phyloP scores from a whole-genome alignment of 2,797 vertebrate species.

The Valencia hispanica region DNA sequence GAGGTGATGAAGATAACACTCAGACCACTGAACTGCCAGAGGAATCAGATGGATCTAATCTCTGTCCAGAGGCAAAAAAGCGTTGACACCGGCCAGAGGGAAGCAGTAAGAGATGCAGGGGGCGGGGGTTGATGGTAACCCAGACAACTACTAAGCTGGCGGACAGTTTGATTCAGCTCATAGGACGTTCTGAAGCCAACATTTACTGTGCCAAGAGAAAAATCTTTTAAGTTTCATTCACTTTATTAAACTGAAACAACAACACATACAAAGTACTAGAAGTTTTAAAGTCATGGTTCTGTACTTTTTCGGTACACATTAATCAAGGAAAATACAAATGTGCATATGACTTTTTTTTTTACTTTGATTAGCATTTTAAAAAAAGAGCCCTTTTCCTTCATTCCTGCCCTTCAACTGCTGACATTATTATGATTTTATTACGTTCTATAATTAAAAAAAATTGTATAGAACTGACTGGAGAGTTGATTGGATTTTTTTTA shows the following conservation, averaged over 20 bases:
- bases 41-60: slow-evolving; percentile 63
- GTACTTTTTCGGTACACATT: too few species aligned
- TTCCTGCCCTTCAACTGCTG: too few species aligned
- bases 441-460: too few species aligned
- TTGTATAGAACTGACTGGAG: too few species aligned
- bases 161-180: slow-evolving; percentile 2
- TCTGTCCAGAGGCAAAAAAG: slow-evolving; percentile 53
- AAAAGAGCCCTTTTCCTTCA: too few species aligned
- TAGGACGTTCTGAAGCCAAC: slow-evolving; percentile 1
- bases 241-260: not conserved
- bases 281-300: too few species aligned
- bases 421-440: too few species aligned
- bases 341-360: too few species aligned
- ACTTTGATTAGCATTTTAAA: too few species aligned
- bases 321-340: too few species aligned
- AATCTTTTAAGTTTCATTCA: not conserved
- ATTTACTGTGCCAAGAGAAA: not conserved
- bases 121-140: not conserved
- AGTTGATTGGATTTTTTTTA: too few species aligned
- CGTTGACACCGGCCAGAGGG: slow-evolving; percentile 38
- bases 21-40: slow-evolving; percentile 50
- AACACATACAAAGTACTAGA: too few species aligned
- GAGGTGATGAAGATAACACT: slow-evolving; percentile 51
- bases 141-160: slow-evolving; percentile 14
- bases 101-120: not conserved